These are phyloP conservation scores for Adelges cooleyi DNA, from an alignment of 1,140 invertebrate genomes.

Conservation along the genomic window DNA sequence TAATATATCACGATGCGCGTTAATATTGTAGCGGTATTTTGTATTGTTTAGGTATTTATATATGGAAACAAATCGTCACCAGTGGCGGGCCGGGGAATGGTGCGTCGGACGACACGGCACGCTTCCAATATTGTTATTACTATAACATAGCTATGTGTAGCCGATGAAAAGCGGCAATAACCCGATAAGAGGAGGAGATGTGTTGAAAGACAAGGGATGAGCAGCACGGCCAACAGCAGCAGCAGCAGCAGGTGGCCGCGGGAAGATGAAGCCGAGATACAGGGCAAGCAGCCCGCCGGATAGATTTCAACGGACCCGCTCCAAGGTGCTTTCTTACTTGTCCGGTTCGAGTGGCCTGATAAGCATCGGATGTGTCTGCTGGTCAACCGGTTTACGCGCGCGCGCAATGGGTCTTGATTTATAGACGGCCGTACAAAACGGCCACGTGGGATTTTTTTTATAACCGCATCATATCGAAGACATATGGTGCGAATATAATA, in stretches of 20 bases:
- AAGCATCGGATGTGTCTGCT: slow-evolving; percentile 13
- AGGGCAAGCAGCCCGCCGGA: no score
- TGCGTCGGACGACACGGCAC: no score
- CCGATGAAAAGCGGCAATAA: slow-evolving; percentile 40
- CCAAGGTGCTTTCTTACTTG: not conserved
- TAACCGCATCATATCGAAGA: no score
- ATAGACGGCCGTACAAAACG: not conserved
- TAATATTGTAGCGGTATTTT: not conserved
- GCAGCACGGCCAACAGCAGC: not conserved
- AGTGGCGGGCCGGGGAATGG: no score
- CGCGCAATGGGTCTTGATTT: slow-evolving; percentile 16
- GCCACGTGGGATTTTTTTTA: not conserved
- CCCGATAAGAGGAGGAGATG: not conserved
- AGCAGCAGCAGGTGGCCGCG: slow-evolving; percentile 13
- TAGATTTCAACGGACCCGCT: slow-evolving; percentile 19
- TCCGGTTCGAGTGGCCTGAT: not conserved
- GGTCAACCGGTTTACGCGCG: slow-evolving; percentile 22
- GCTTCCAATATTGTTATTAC: no score
- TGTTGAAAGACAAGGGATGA: slow-evolving; percentile 22
- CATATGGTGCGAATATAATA: no score
- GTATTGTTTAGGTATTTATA: no score
- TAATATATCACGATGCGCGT: no score
- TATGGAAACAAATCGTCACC: no score
- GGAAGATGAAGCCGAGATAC: not conserved
- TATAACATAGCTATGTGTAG: slow-evolving; percentile 47